Evolutionary conservation across 2,888 invertebrate species (phyloP), one percentile per base, ranked within the genome.

Genomic region (Coenonympha arcania): DNA sequence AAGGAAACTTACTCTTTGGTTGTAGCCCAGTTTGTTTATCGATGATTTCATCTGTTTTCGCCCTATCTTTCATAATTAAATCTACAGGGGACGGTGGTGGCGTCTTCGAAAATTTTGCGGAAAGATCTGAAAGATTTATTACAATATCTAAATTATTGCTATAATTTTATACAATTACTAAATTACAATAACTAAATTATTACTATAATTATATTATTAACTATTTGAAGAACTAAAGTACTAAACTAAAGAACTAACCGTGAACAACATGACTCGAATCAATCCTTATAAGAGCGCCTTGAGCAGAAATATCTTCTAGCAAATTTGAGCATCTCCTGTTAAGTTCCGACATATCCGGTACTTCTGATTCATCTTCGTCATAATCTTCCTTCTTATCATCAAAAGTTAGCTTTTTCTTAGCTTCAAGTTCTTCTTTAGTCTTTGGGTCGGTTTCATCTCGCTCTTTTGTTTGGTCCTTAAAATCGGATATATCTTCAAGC

Each of bases 71-170:
- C 55, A 79, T 65, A 55, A 83, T 86, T 65, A 91, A 87, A 72
- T 91, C 91, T 48, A 91, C 90, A 30, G 91, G 91, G 61, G 91
- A 91, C 5, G 91, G 91, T 42, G 91, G 91, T 55, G 91, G 91
- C 52, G 91, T 91, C 71, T 90, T 90, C 28, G 90, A 89, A 63
- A 90, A 88, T 68, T 89, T 90, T 48, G 90, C 89, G 54, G 88
- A 88, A 63, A 89, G 77, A 80, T 90, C 91, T 90, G 78, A 36
- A 22, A 46, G n/a, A 61, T 20, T 22, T 31, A n/a, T 5, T 15
- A 6, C 13, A 15, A 16, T 19, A 37, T n/a, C n/a, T n/a, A n/a
- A n/a, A n/a, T n/a, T n/a, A n/a, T n/a, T n/a, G n/a, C n/a, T n/a
- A n/a, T n/a, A n/a, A n/a, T n/a, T n/a, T n/a, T n/a, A n/a, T n/a